Conservation (phyloP, 2,113 vertebrate genomes). For the Myodes glareolus region DNA sequence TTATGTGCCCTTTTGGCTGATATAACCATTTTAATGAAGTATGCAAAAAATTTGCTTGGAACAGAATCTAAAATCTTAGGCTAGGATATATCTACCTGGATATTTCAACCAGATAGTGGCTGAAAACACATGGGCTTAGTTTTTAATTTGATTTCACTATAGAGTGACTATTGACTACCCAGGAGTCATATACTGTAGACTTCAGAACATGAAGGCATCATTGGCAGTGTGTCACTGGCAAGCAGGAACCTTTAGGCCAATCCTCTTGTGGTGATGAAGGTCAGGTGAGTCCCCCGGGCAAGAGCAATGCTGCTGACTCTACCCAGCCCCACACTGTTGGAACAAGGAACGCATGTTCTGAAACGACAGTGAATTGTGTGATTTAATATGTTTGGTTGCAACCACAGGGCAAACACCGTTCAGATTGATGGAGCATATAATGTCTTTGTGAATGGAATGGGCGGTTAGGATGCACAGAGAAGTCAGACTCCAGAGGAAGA, state of each 20-base stretch:
- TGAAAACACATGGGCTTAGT: not conserved
- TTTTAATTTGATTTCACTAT: not conserved
- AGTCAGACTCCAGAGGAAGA: not conserved
- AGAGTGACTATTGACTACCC: not conserved
- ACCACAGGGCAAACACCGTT: not conserved
- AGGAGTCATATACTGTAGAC: not conserved
- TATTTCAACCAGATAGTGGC: not conserved
- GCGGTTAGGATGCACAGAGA: not conserved
- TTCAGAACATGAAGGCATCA: not conserved
- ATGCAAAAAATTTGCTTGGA: not conserved
- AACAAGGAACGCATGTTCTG: not conserved
- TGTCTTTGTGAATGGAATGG: not conserved
- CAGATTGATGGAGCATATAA: no score
- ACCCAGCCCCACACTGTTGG: not conserved
- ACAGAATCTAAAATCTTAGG: not conserved
- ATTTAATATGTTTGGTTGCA: constrained; percentile 1
- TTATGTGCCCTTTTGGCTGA: not conserved
- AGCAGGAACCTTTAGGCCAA: not conserved
- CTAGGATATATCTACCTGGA: not conserved
- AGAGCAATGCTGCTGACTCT: not conserved
- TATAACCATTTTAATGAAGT: not conserved
- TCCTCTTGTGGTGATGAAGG: not conserved
- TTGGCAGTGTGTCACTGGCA: not conserved
- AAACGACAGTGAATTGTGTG: not conserved
- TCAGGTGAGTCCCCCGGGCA: not conserved